Percentiles rank a stretch among this genome's conserved stretches.
These are phyloP conservation scores for Chaetodon trifascialis DNA, from an alignment of 2,113 vertebrate species.

Conservation along the genomic window DNA sequence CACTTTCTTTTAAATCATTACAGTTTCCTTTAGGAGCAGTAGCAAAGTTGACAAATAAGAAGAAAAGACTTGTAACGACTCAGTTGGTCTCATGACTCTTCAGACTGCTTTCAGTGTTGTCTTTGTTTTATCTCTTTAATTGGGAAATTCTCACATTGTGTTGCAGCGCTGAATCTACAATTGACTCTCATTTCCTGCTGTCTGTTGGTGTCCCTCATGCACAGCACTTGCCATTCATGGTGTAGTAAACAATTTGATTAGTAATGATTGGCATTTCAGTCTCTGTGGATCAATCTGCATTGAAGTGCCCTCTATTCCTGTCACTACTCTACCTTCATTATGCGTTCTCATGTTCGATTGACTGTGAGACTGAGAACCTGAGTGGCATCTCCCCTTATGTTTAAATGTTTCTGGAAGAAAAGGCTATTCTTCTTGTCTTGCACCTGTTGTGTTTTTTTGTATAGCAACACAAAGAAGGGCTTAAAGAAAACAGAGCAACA, in stretches of 20 bases:
- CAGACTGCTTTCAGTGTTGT: not conserved
- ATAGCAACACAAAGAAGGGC: not conserved
- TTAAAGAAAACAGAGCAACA: constrained; percentile 3
- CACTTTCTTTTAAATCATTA: not conserved
- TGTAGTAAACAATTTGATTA: constrained; percentile 75
- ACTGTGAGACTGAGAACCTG: constrained; percentile 29
- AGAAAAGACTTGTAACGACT: not conserved
- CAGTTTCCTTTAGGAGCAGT: not conserved
- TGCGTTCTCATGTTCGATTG: constrained; percentile 56
- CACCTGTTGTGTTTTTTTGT: constrained; percentile 23
- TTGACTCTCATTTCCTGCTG: constrained; percentile 10
- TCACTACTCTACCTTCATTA: constrained; percentile 61
- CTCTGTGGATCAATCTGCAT: constrained; percentile 66
- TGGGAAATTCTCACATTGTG: constrained; percentile 14
- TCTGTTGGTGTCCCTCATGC: constrained; percentile 20
- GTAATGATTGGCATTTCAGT: constrained; percentile 64
- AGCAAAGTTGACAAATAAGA: not conserved
- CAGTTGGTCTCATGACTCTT: not conserved
- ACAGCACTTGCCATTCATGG: constrained; percentile 44
- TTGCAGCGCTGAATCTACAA: constrained; percentile 10
- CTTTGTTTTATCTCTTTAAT: constrained; percentile 6
- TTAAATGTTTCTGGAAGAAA: constrained; percentile 20
- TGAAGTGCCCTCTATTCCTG: constrained; percentile 49
- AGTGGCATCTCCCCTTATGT: constrained; percentile 16
- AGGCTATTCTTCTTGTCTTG: not conserved